Base-by-base conservation (phyloP, 2,113 vertebrate species). In the Leptosomus discolor region DNA sequence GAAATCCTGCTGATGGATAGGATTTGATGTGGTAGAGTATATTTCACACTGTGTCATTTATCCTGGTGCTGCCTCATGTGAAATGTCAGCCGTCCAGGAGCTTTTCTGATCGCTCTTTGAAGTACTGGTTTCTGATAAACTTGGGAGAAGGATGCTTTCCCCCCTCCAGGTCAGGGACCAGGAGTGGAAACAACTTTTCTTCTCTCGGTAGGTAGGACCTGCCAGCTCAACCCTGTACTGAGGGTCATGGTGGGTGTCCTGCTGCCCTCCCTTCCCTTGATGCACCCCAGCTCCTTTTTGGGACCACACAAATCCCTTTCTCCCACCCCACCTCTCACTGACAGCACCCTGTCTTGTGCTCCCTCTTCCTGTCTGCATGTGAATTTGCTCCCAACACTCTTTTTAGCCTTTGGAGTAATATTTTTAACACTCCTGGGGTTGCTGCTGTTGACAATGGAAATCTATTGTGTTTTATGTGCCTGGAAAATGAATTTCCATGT, bases 401-500 rank as follows among this genome's bases (percentile, higher is more conserved):
- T 90, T 75, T 93, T 84, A 86, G 83, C 77, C 58, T 87, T 94
- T 50, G 57, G 75, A 97, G 64, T 79, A 95, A 95, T 95, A 95
- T 97, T 97, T 95, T 84, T 60, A 93, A 79, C 92, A 90, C 92
- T 95, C 87, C 65, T 82, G 94, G 81, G 92, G 54, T 94, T 94
- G 87, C 84, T 91, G 94, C 94, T 95, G 79, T 97, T 97, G 90
- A 92, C 96, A 96, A 93, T 96, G 92, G 93, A 96, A 96, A 97
- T 93, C 86, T 94, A 91, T 96, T 97, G 93, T 97, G 94, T 95
- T 97, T 95, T 96, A 95, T 96, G 95, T 95, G 95, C 95, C 92
- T 95, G 87, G 95, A 96, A 97, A 97, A 96, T 97, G 96, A 96
- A 97, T 97, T 96, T 97, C 89, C 93, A 96, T 95, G 97, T 97